Base-by-base conservation (phyloP, 2,888 invertebrate species). In the Morpho helenor region DNA sequence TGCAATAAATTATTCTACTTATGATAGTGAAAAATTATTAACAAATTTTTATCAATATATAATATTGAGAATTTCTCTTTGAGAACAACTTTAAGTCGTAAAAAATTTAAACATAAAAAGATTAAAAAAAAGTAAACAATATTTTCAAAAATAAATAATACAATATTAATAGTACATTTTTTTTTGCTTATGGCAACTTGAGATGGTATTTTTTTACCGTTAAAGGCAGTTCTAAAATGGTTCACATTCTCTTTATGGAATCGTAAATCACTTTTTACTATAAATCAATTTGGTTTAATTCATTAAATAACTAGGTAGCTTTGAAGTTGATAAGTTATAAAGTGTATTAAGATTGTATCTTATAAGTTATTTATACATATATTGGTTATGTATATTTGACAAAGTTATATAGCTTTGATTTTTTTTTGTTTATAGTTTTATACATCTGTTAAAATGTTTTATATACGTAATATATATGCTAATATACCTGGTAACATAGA, bases 11-110 rank as follows among this genome's bases (percentile, higher is more conserved):
- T 46, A 8, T 10, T 53, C 46, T 53, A 46, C 53, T 53, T 47
- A 47, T 22, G 40, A 45, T 10, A 23, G 16, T 16, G 8, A 22
- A 46, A 45, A 52, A 52, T 10, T 52, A 39, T 40, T 6, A 23
- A 22, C 42, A 9, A 52, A 31, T 8, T 39, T 45, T 46, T 53
- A 53, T 47, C 41, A n/a, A 53, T 47, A 53, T 47, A 53, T 23
- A 53, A 7, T 53, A 47, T 41, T 22, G 23, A 47, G n/a, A 31
- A 42, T 43, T 22, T 54, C n/a, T 22, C 7, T 54, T 48, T 48
- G 23, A 54, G 7, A 42, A 7, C 40, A 10, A 16, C n/a, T 50
- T 49, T n/a, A 41, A 22, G 7, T 7, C 41, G 44, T 45, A 52
- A 39, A 44, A 22, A 22, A 45, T 39, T 10, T 45, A 6, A 53